These are phyloP conservation scores for Notospermus geniculatus DNA, from an alignment of 1,140 invertebrate species.

Conservation along the genomic window DNA sequence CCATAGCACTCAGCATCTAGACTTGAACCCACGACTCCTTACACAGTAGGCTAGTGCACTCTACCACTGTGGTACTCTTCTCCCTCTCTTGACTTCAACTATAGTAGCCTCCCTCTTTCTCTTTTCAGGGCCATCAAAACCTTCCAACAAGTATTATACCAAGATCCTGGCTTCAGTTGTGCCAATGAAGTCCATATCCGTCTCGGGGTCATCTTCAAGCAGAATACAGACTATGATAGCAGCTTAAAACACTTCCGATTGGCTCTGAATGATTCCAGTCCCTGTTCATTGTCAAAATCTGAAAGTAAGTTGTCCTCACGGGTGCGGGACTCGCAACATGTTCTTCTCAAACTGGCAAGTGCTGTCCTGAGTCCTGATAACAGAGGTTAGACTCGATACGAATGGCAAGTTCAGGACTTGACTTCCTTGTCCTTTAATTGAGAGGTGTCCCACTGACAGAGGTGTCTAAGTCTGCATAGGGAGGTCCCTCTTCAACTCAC, in stretches of 20 bases:
- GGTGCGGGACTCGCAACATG: too few relatives aligned
- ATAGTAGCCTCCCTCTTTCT: constrained; percentile 25
- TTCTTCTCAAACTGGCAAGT: too few relatives aligned
- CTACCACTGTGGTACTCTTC: background rate
- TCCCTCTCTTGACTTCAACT: too few relatives aligned
- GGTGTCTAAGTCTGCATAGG: too few relatives aligned
- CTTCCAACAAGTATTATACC: constrained; percentile 87
- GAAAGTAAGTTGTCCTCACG: constrained; percentile 71
- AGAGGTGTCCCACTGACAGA: too few relatives aligned
- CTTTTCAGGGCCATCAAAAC: constrained; percentile 79
- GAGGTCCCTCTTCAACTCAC: too few relatives aligned
- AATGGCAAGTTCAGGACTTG: too few relatives aligned
- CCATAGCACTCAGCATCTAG: background rate
- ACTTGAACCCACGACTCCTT: background rate
- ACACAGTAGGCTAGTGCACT: background rate
- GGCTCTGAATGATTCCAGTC: constrained; percentile 73
- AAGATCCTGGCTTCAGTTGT: constrained; percentile 80
- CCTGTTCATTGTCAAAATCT: constrained; percentile 68
- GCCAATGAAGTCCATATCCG: constrained; percentile 90
- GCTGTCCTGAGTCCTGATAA: too few relatives aligned
- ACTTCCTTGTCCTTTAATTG: too few relatives aligned
- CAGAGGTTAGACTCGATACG: too few relatives aligned
- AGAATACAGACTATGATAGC: constrained; percentile 78
- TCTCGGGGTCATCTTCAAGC: constrained; percentile 91
- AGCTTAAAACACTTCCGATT: constrained; percentile 86